Base-by-base conservation (phyloP, 2,113 vertebrate genomes). In the Solea senegalensis region DNA sequence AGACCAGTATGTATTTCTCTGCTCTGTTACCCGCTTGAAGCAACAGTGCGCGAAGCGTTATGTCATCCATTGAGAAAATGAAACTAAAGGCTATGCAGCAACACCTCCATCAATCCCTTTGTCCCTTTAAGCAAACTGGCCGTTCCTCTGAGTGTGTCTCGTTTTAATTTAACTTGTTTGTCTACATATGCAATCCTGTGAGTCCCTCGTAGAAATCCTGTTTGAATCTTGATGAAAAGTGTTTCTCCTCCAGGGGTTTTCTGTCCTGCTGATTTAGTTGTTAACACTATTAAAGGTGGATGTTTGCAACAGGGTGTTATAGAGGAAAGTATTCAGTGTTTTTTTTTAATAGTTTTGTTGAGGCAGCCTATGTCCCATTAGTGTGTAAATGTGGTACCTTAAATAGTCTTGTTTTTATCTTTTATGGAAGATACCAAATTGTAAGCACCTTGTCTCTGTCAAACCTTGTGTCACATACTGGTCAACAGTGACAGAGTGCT, bases 11-110 rank as follows among this genome's bases (percentile, higher is more conserved):
- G 21, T 57, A 11, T 70, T 55, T 43, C 56, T 68, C 14, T 27
- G 71, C 68, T 53, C 68, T 73, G 52, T 66, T 58, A n/a, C n/a
- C n/a, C n/a, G 60, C 41, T 78, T 28, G 34, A 46, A 72, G 34
- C 12, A 34, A 4, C 34, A 34, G 5, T 2, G 5, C 0, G 3
- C 3, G 2, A 34, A 34, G 2, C 5, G 34, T 4, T 55, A 41
- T 34, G 50, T 62, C 67, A 46, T 55, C 59, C n/a, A 8, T 27
- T 48, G 34, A 34, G 34, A 34, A 34, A 34, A 34, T 34, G 34
- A 34, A 72, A 65, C 54, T 67, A 69, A 65, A 44, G 76, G 65
- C 88, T 86, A 88, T 88, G 88, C 88, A 90, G 86, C 83, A 84
- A 71, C 49, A 74, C 50, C 34, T 34, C 34, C 34, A 34, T 34